These are phyloP conservation scores for Conger conger DNA, from an alignment of 2,113 vertebrate genomes.

Conservation along the genomic window DNA sequence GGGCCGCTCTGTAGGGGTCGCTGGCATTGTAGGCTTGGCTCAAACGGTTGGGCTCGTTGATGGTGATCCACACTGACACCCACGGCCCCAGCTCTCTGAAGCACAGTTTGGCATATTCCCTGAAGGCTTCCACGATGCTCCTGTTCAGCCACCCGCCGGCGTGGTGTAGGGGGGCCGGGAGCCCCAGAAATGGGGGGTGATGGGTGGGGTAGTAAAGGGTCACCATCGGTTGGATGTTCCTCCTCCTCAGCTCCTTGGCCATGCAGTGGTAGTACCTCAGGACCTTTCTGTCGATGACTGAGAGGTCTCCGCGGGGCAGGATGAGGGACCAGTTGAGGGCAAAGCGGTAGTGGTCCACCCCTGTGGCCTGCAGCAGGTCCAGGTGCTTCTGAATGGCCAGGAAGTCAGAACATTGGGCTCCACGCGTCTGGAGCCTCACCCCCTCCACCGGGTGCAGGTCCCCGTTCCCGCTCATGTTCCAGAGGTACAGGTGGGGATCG, in stretches of 20 bases:
- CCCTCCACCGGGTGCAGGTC: slow-evolving; percentile 74
- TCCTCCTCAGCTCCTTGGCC: slow-evolving; percentile 76
- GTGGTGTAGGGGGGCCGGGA: slow-evolving; percentile 72
- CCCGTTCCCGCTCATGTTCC: slow-evolving; percentile 87
- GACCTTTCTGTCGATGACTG: slow-evolving; percentile 71
- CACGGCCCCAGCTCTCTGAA: slow-evolving; percentile 81
- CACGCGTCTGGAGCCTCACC: slow-evolving; percentile 75
- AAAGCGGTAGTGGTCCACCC: slow-evolving; percentile 85
- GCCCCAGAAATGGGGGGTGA: slow-evolving; percentile 65
- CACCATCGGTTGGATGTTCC: slow-evolving; percentile 72
- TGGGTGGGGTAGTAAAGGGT: slow-evolving; percentile 86
- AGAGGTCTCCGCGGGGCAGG: slow-evolving; percentile 78
- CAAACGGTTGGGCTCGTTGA: slow-evolving; percentile 90
- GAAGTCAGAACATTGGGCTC: slow-evolving; percentile 86
- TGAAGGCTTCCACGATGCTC: slow-evolving; percentile 76
- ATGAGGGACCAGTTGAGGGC: slow-evolving; percentile 91
- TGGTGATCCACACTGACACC: slow-evolving; percentile 89
- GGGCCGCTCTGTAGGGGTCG: slow-evolving; percentile 74
- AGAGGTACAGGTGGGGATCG: slow-evolving; percentile 84
- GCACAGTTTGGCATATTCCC: slow-evolving; percentile 79
- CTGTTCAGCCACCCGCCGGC: slow-evolving; percentile 84
- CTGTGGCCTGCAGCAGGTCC: slow-evolving; percentile 73
- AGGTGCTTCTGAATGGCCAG: slow-evolving; percentile 80
- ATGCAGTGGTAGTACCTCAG: slow-evolving; percentile 88
- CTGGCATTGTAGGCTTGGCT: slow-evolving; percentile 69